These are phyloP conservation scores for Trematocara unimaculatum DNA, from an alignment of 2,113 vertebrate genomes.

Conservation along the genomic window DNA sequence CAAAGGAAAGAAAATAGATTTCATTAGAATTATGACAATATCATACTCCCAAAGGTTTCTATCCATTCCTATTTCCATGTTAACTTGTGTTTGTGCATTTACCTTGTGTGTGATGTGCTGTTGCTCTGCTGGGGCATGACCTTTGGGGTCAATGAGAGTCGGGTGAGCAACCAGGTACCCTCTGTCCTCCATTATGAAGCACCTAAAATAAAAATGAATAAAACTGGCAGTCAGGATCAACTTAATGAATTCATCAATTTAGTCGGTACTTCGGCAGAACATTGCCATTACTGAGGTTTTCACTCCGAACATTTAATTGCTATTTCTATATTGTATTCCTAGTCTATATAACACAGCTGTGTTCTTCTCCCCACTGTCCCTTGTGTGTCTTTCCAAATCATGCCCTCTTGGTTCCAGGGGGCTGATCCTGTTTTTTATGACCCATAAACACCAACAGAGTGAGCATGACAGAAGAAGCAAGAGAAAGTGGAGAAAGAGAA, in stretches of 20 bases:
- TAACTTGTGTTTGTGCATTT: neutral
- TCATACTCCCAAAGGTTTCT: neutral
- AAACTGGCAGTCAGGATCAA: neutral
- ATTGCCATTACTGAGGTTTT: neutral
- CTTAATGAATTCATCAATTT: neutral
- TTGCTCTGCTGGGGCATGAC: slow-evolving; percentile 93
- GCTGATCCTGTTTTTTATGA: slow-evolving; percentile 66
- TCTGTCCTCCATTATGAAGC: slow-evolving; percentile 98
- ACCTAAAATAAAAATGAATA: slow-evolving; percentile 68
- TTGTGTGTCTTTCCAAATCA: slow-evolving; percentile 4
- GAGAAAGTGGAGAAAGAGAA: neutral
- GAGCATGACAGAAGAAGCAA: slow-evolving; percentile 2
- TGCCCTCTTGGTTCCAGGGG: neutral
- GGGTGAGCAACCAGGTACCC: slow-evolving; percentile 97
- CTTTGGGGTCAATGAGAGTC: slow-evolving; percentile 98
- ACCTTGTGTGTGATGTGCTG: slow-evolving; percentile 99
- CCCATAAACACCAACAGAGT: slow-evolving; percentile 41
- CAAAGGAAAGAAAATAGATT: neutral
- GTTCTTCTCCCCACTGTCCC: neutral
- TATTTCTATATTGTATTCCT: neutral
- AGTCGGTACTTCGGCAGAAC: no score
- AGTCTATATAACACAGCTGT: neutral
- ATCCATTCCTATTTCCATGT: neutral
- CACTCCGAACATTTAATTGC: neutral
- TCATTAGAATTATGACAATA: neutral